Evolutionary conservation across 2,888 invertebrate genomes (phyloP).

Genomic region (Panopea generosa): DNA sequence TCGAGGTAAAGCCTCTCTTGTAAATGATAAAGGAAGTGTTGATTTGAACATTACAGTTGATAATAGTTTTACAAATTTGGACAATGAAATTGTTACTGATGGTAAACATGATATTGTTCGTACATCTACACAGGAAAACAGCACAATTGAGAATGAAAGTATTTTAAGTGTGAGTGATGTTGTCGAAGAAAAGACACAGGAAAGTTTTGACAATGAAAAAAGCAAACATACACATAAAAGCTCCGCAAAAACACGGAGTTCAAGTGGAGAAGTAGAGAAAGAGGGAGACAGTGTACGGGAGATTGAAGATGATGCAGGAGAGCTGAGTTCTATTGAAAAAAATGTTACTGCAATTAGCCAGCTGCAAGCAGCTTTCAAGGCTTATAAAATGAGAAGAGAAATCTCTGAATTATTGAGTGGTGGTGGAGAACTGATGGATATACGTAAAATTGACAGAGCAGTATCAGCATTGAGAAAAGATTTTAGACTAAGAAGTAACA

Average conservation of each 20-base stretch:
- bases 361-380: conserved; percentile 57
- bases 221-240: neutral
- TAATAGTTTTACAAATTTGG: too few relatives aligned
- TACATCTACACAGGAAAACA: conserved; percentile 36
- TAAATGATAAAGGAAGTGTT: too few relatives aligned
- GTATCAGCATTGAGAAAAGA: conserved; percentile 62
- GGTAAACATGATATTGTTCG: conserved; percentile 20
- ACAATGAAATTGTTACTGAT: too few relatives aligned
- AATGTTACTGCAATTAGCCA: conserved; percentile 52
- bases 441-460: conserved; percentile 52
- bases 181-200: conserved; percentile 20
- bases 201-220: conserved; percentile 24
- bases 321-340: conserved; percentile 50
- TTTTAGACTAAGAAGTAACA: conserved; percentile 52
- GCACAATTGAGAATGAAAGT: conserved; percentile 18
- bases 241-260: conserved; percentile 13
- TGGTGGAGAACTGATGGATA: conserved; percentile 57
- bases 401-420: conserved; percentile 55
- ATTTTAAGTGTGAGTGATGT: conserved; percentile 28
- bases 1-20: neutral
- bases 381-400: conserved; percentile 53
- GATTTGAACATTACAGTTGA: too few relatives aligned
- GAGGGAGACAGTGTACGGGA: conserved; percentile 59
- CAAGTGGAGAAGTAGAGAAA: conserved; percentile 48
- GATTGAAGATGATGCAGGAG: conserved; percentile 60